These are phyloP conservation scores for Aphidius colemani DNA, from an alignment of 2,888 invertebrate species.

Conservation along the genomic window DNA sequence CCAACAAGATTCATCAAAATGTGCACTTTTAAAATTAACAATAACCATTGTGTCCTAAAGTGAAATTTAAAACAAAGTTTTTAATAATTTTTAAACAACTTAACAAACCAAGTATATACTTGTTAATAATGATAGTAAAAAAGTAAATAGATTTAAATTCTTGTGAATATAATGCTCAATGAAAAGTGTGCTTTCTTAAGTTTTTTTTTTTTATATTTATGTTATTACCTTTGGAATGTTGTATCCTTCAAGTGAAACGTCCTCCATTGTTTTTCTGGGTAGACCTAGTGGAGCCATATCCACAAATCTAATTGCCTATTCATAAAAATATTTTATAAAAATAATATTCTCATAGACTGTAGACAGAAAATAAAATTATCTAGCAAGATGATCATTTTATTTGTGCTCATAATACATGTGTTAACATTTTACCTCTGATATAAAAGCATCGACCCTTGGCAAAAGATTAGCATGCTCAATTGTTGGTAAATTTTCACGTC, in stretches of 20 bases:
- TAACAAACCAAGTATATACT: too few relatives aligned
- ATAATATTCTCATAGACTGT: too few relatives aligned
- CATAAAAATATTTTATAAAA: too few relatives aligned
- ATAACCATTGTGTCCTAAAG: constrained; percentile 66
- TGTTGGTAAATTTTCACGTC: constrained; percentile 63
- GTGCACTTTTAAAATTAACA: constrained; percentile 67
- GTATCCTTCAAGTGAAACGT: constrained; percentile 60
- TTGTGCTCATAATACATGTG: too few relatives aligned
- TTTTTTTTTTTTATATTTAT: not conserved
- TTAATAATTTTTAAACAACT: too few relatives aligned
- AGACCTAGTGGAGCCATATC: constrained; percentile 64
- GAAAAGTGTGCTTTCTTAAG: constrained; percentile 7
- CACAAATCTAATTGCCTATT: constrained; percentile 63
- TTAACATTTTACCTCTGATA: constrained; percentile 46
- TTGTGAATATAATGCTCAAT: not conserved
- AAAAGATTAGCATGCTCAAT: constrained; percentile 62
- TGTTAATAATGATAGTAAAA: constrained; percentile 16
- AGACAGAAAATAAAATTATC: too few relatives aligned
- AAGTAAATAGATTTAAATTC: not conserved
- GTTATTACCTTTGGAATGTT: constrained; percentile 61
- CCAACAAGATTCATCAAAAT: constrained; percentile 67
- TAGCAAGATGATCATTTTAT: too few relatives aligned
- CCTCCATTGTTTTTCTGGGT: constrained; percentile 61
- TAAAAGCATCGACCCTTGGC: constrained; percentile 52
- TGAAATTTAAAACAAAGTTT: constrained; percentile 17